These are phyloP conservation scores for Eptesicus fuscus DNA, from an alignment of 2,113 vertebrate species.

Conservation along the genomic window DNA sequence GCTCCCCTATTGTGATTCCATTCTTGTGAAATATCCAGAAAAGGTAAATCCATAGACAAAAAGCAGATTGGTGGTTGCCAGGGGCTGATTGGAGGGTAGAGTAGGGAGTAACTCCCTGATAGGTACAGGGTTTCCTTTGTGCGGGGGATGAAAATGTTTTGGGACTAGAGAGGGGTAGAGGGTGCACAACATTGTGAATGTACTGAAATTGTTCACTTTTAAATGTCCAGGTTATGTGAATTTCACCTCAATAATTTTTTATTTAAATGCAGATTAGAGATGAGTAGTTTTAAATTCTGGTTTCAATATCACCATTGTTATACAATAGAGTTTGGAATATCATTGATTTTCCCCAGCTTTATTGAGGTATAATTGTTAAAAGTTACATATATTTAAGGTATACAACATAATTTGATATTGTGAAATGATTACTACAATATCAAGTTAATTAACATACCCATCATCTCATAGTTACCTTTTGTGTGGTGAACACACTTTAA, in stretches of 20 bases:
- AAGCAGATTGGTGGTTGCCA: neutral
- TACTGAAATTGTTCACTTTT: neutral
- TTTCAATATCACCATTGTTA: neutral
- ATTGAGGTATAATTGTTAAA: neutral
- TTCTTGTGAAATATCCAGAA: neutral
- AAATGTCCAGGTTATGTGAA: neutral
- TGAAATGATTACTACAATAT: neutral
- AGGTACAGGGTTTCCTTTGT: neutral
- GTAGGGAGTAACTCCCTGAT: neutral
- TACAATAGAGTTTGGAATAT: neutral
- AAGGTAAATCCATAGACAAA: neutral
- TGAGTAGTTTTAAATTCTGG: neutral
- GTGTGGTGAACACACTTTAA: neutral
- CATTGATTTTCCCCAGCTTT: neutral
- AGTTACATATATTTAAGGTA: neutral
- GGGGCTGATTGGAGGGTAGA: neutral
- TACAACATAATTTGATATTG: neutral
- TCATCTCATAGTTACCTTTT: neutral
- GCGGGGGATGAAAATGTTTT: neutral
- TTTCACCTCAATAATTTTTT: neutral
- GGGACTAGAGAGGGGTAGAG: neutral
- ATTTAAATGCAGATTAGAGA: slow-evolving; percentile 6
- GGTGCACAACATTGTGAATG: neutral
- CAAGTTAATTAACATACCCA: neutral
- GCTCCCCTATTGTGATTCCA: neutral